These are phyloP conservation scores for Hipposideros armiger DNA, from an alignment of 2,113 vertebrate species.

Conservation along the genomic window DNA sequence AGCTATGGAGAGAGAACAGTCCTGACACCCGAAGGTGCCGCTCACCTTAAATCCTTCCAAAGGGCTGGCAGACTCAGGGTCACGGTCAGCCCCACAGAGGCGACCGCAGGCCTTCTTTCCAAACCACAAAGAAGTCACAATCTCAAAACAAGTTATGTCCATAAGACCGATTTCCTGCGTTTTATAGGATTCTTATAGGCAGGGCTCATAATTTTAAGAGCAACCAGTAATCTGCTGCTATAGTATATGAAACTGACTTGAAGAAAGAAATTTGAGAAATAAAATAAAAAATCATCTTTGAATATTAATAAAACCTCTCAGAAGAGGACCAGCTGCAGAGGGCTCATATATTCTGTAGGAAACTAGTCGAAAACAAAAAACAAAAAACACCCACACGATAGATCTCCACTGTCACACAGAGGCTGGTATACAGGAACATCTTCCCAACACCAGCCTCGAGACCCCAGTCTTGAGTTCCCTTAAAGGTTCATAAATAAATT, in stretches of 20 bases:
- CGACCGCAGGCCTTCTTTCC: neutral
- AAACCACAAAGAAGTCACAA: neutral
- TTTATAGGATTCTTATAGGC: neutral
- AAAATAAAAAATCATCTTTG: neutral
- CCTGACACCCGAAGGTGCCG: rapidly evolving
- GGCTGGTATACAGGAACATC: neutral
- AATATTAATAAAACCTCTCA: neutral
- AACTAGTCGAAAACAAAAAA: neutral
- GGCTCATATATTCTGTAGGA: neutral
- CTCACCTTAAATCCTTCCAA: neutral
- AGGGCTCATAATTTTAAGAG: neutral
- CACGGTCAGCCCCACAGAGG: neutral
- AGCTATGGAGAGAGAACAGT: neutral
- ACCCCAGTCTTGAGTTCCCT: neutral
- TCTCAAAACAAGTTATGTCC: neutral
- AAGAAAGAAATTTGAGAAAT: neutral
- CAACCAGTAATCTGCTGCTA: neutral
- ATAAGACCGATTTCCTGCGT: neutral
- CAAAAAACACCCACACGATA: rapidly evolving
- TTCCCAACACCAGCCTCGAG: neutral
- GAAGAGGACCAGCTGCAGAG: neutral
- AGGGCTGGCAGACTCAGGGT: neutral
- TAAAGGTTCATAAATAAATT: rapidly evolving
- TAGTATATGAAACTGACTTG: neutral
- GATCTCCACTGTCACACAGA: neutral